A percentile compares a stretch with the other conserved stretches of the same genome.
These are phyloP conservation scores for Drosophila parvula DNA, from an alignment of 1,140 invertebrate species.

Conservation along the genomic window DNA sequence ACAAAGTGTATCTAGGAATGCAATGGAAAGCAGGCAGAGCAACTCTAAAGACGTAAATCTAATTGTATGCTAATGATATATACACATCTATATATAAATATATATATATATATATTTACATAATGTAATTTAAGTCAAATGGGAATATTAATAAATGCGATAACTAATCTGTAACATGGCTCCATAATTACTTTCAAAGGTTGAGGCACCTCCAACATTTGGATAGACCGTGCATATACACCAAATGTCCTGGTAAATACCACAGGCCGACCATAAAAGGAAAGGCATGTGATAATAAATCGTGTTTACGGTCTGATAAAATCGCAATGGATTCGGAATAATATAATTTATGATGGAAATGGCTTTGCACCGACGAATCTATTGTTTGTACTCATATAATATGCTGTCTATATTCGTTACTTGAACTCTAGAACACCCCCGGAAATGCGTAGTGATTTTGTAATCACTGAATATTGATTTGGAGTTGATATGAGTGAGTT, in stretches of 20 bases:
- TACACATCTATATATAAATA: constrained; percentile 63
- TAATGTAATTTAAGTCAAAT: constrained; percentile 76
- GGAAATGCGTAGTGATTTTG: constrained; percentile 13
- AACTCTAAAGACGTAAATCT: constrained; percentile 80
- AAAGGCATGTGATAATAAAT: constrained; percentile 7
- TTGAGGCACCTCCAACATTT: background rate
- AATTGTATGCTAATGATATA: constrained; percentile 74
- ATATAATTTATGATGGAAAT: constrained; percentile 14
- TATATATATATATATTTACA: constrained; percentile 60
- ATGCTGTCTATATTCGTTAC: background rate
- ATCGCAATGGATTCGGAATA: background rate
- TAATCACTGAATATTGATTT: constrained; percentile 15
- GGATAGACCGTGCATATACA: background rate
- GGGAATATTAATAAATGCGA: constrained; percentile 79
- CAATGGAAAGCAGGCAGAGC: constrained; percentile 73
- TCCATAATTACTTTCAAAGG: background rate
- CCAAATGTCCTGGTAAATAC: background rate
- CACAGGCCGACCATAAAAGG: background rate
- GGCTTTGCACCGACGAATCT: constrained; percentile 15
- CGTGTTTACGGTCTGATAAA: constrained; percentile 5
- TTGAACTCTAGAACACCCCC: background rate
- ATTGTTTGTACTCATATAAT: constrained; percentile 6
- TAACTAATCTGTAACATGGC: constrained; percentile 64
- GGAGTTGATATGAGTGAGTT: background rate
- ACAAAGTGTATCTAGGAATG: constrained; percentile 54